Base-by-base conservation (phyloP, 2,888 invertebrate genomes). In the Sminthurides aquaticus region DNA sequence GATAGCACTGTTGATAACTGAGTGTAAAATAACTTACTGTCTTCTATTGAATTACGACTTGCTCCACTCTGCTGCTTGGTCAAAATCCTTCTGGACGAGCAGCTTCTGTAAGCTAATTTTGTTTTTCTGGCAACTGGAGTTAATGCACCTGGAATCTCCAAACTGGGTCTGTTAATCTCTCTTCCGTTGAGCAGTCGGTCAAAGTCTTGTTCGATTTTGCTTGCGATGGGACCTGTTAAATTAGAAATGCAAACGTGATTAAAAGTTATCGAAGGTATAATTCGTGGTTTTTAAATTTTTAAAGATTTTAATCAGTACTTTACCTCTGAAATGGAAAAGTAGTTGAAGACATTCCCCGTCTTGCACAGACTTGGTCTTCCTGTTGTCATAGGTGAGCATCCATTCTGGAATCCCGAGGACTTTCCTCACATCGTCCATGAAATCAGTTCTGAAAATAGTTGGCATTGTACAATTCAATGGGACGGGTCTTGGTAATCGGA, bases 371-470 rank as follows among this genome's bases (percentile, higher is more conserved):
- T 87, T 87, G 0, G 91, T 91, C 77, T 87, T 86, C 3, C 92
- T 83, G 48, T 87, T 85, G 80, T 93, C 93, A 62, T 91, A 87
- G 22, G 87, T 86, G 71, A 94, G 77, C 86, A 92, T 89, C 94
- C 94, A 94, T 77, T 88, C 88, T 0, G 93, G 93, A 63, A 89
- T 86, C 28, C 91, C 91, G 86, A 94, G 84, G 28, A 91, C 86
- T 61, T 83, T 81, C 43, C 91, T 84, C 8, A 92, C 81, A 72
- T 91, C 91, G 65, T 86, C 86, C 72, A 94, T 84, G 80, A 94
- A 94, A 79, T 88, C 88, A 0, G 89, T 87, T 1, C 91, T 92
- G 76, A 61, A 49, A 58, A 56, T 57, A 15, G 29, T 49, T 52
- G 25, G 20, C n/a, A 56, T 54, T 20, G 3, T 20, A 43, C 22